phyloP scores from a whole-genome alignment of 2,797 vertebrate species.

The Galaxias olidus region DNA sequence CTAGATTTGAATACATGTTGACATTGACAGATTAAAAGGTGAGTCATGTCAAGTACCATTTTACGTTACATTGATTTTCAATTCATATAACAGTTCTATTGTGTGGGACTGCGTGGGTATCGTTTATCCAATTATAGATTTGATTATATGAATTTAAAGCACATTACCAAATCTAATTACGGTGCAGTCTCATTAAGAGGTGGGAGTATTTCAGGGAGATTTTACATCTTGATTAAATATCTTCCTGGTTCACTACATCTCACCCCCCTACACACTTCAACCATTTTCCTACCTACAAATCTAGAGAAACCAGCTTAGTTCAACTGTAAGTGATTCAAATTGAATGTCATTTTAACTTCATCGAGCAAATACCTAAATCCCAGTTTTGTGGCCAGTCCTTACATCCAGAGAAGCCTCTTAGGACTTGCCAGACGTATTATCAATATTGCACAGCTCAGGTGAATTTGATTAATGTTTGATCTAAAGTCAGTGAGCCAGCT shows the following conservation, averaged over 20 bases:
- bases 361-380: constrained; percentile 3
- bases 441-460: constrained; percentile 34
- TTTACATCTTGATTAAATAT: constrained; percentile 2
- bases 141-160: background rate
- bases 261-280: constrained; percentile 6
- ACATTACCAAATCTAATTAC: background rate
- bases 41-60: too few species aligned
- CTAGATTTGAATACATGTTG: too few species aligned
- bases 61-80: too few species aligned
- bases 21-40: too few species aligned
- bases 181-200: background rate
- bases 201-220: background rate
- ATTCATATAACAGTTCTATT: too few species aligned
- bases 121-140: too few species aligned
- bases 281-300: background rate
- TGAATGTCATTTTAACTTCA: background rate
- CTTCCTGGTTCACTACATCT: background rate
- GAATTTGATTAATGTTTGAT: constrained; percentile 43
- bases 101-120: too few species aligned
- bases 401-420: constrained; percentile 17
- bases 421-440: constrained; percentile 44
- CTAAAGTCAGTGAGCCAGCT: constrained; percentile 42
- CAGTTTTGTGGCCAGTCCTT: constrained; percentile 30
- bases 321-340: constrained; percentile 8
- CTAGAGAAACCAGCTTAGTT: background rate